Evolutionary conservation across 2,113 vertebrate species (phyloP), one percentile per base, ranked within the genome.

Genomic region (Monarcha castaneiventris): DNA sequence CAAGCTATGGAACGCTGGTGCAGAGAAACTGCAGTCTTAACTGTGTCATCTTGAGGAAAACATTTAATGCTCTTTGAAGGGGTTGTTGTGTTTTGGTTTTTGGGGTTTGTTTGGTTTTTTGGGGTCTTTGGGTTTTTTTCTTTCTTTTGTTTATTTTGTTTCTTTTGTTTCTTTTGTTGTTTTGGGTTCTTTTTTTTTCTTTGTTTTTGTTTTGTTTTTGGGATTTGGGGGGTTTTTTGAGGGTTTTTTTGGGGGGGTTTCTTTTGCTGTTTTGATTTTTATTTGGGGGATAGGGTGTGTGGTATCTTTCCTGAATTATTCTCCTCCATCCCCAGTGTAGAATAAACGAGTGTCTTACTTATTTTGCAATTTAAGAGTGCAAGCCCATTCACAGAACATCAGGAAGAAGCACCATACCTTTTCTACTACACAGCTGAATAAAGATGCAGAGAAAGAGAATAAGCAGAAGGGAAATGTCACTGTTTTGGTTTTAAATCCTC

Each of bases 401-500:
- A 56, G 37, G 49, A 85, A 29, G 48, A 49, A 73, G 20, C 23
- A 49, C 43, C 29, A 11, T 21, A 27, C 17, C 27, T 46, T 66
- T 81, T 67, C 43, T 55, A 11, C 56, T 74, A 29, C 29, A 35
- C 44, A 71, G 73, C n/a, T 69, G 58, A 79, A 56, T 62, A 72
- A 92, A 19, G 51, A 43, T 41, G 12, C n/a, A 74, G 55, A 84
- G 63, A 61, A 41, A 55, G 27, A 73, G 16, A 64, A 11, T 35
- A 29, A 76, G 19, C 5, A 62, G 54, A 30, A 85, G 16, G 5
- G 3, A 63, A 71, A 39, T 29, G 32, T 33, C 29, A 19, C 55
- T 62, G n/a, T 71, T 74, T 43, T 80, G 76, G 16, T 76, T 92
- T 80, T 75, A 83, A 56, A 77, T 61, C 22, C n/a, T 90, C 17